Evolutionary conservation across 2,113 vertebrate species (phyloP).

Genomic region (Microcebus murinus): DNA sequence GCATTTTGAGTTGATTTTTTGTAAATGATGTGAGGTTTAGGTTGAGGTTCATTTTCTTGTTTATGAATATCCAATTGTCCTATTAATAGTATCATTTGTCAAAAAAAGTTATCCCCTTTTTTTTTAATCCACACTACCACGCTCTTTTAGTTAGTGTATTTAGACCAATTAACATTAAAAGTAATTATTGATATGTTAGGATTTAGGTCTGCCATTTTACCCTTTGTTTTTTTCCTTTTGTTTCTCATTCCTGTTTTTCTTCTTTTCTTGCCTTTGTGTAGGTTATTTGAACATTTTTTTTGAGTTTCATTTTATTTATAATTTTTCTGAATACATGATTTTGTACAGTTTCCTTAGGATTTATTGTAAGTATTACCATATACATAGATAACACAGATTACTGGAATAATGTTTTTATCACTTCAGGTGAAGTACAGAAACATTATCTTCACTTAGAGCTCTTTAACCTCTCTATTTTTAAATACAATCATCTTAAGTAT

Average conservation of each 20-base stretch:
- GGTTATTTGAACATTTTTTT: neutral
- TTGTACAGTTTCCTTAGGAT: neutral
- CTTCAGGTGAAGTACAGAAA: neutral
- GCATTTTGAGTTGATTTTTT: neutral
- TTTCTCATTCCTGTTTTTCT: neutral
- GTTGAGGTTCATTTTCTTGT: neutral
- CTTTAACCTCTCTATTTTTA: neutral
- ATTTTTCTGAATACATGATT: neutral
- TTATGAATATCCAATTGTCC: neutral
- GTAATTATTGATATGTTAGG: neutral
- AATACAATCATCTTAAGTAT: neutral
- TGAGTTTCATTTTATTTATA: neutral
- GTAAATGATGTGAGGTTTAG: neutral
- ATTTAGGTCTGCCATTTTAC: neutral
- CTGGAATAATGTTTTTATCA: neutral
- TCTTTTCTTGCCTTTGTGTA: neutral
- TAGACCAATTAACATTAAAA: neutral
- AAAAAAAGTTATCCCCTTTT: neutral
- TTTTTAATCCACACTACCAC: neutral
- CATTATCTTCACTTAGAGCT: neutral
- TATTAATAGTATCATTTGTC: neutral
- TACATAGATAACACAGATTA: neutral
- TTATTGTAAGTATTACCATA: neutral
- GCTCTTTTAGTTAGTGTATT: neutral
- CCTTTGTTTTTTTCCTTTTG: neutral